These are phyloP conservation scores for Calliscelio sp. DNA, from an alignment of 2,888 invertebrate genomes.

Conservation along the genomic window DNA sequence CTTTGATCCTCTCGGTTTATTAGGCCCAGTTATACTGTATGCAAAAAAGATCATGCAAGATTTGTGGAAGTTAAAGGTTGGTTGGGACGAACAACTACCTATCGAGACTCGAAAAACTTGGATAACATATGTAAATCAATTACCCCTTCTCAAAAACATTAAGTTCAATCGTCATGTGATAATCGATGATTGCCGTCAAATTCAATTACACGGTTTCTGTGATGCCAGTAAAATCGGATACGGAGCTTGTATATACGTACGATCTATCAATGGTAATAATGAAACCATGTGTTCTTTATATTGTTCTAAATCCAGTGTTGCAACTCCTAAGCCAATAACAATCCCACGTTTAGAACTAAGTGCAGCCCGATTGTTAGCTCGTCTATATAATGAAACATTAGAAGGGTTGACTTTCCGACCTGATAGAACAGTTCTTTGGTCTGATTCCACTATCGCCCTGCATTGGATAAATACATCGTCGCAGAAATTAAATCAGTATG, in stretches of 20 bases:
- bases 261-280: background rate
- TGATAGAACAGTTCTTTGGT: background rate
- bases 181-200: background rate
- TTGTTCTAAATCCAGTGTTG: background rate
- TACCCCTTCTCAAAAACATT: background rate
- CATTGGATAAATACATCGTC: constrained; percentile 15
- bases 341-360: background rate
- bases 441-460: background rate
- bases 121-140: too few relatives aligned
- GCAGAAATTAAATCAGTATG: background rate
- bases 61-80: background rate
- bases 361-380: background rate
- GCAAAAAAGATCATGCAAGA: background rate
- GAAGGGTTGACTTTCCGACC: too few relatives aligned
- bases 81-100: background rate
- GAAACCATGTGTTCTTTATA: background rate
- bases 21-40: background rate
- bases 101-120: too few relatives aligned
- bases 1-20: background rate
- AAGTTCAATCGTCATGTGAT: background rate
- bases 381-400: background rate
- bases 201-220: constrained; percentile 10
- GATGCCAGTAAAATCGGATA: background rate
- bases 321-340: background rate
- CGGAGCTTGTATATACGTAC: constrained; percentile 8